A percentile compares a stretch with the other conserved stretches of the same genome.
Evolutionary conservation across 2,888 invertebrate genomes (phyloP).

Genomic region (Agonopterix alstromeriana): DNA sequence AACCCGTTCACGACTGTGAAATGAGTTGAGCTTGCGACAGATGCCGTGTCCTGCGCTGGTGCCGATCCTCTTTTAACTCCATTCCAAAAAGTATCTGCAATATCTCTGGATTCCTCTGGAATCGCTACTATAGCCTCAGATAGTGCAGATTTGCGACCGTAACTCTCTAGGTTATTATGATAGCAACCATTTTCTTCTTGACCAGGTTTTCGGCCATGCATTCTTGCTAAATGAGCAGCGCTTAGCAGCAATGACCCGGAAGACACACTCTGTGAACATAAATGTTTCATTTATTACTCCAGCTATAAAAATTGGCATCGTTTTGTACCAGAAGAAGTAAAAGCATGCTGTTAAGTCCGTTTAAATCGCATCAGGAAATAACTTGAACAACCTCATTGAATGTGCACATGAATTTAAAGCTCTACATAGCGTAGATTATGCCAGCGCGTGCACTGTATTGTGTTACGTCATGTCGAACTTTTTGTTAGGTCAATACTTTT

Average conservation of each 20-base stretch:
- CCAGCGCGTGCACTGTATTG: constrained; percentile 4
- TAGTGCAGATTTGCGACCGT: constrained; percentile 42
- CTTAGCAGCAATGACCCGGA: constrained; percentile 88
- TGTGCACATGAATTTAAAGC: constrained; percentile 1
- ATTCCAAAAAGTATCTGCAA: constrained; percentile 57
- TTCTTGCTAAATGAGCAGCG: constrained; percentile 83
- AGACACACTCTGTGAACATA: constrained; percentile 82
- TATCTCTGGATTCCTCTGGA: constrained; percentile 57
- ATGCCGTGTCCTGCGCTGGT: constrained; percentile 80
- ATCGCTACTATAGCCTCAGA: constrained; percentile 56
- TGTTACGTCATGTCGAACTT: constrained; percentile 16
- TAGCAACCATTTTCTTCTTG: constrained; percentile 54
- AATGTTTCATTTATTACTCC: not conserved
- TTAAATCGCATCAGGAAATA: constrained; percentile 11
- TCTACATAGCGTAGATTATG: not conserved
- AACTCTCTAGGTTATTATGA: constrained; percentile 50
- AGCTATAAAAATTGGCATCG: not conserved
- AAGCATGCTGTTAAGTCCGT: constrained; percentile 8
- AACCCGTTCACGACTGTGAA: constrained; percentile 91
- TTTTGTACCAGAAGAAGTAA: constrained; percentile 1
- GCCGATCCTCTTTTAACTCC: constrained; percentile 63
- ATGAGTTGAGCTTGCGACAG: constrained; percentile 90
- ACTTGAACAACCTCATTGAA: constrained; percentile 1
- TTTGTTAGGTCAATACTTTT: constrained; percentile 17
- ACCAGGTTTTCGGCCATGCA: constrained; percentile 59